Percentiles rank a stretch among this genome's conserved stretches.
phyloP scores from a whole-genome alignment of 2,113 vertebrate genomes.

The Dromas ardeola region DNA sequence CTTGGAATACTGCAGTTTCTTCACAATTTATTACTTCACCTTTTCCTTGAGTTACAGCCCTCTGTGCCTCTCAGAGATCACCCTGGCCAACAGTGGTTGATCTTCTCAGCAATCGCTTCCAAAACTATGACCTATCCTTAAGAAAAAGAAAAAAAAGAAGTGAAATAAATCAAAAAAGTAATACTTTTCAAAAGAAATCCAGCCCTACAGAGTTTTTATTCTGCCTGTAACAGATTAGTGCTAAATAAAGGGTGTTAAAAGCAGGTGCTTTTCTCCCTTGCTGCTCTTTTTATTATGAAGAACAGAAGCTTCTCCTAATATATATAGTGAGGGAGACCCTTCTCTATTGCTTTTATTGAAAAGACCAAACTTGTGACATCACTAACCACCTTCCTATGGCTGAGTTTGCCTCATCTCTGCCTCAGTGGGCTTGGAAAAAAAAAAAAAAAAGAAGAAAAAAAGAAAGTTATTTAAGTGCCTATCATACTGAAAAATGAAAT shows the following conservation, averaged over 20 bases:
- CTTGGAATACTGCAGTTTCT: constrained; percentile 35
- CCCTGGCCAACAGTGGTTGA: constrained; percentile 38
- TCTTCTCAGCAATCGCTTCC: constrained; percentile 51
- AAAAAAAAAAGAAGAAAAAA: neutral
- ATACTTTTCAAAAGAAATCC: neutral
- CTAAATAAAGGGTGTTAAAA: constrained; percentile 35
- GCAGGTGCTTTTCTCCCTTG: constrained; percentile 44
- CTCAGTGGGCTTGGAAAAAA: neutral
- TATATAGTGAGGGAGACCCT: constrained; percentile 52
- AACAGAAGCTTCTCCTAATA: constrained; percentile 47
- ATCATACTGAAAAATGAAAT: neutral
- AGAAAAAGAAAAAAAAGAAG: neutral
- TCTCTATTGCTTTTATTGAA: constrained; percentile 48
- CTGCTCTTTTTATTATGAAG: constrained; percentile 11
- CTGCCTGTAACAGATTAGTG: neutral
- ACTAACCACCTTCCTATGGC: constrained; percentile 62
- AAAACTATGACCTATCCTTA: constrained; percentile 15
- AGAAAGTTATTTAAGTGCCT: neutral
- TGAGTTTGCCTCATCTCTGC: constrained; percentile 42
- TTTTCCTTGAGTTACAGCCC: constrained; percentile 70
- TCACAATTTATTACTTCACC: constrained; percentile 67
- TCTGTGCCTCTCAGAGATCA: constrained; percentile 46
- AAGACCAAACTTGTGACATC: constrained; percentile 65
- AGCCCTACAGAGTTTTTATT: neutral
- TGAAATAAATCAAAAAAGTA: neutral